Evolutionary conservation across 2,797 vertebrate genomes (phyloP), one percentile per base, ranked within the genome.

Genomic region (Catharus ustulatus): DNA sequence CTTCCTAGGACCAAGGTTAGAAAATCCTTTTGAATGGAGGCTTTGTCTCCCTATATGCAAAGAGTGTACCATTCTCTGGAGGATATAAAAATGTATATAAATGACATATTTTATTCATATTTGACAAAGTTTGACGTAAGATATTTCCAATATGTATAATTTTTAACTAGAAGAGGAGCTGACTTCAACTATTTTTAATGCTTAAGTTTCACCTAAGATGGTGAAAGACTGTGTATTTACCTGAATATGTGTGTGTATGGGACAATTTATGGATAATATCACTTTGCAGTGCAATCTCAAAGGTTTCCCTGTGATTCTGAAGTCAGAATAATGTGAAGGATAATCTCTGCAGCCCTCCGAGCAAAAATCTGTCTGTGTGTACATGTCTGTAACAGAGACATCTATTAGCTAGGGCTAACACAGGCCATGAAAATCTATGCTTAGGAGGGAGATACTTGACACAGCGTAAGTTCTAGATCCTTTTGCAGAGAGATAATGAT

Each of bases 331-430:
- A 43, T 48, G 30, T 26, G 61, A 84, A 51, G 23, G 71, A 46
- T 36, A 64, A 48, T 68, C 17, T 74, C 66, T 61, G 19, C 27
- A 40, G 24, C 71, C 52, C 79, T 74, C 57, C 57, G 40, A 82
- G 16, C 0, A 1, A 89, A 90, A 62, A 87, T 52, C 15, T 58
- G 19, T 43, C 29, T 36, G 4, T 0, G 1, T 40, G 9, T n/a
- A 20, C 5, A 2, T 38, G n/a, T 11, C 38, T 89, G 5, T 48
- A 78, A 66, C 20, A 66, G 79, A 76, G 42, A 66, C 12, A 34
- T 19, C 78, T 27, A 59, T 67, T 68, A 76, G 26, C 26, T 63
- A 73, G 10, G 55, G 21, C 24, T 51, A 62, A 79, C n/a, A 66
- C n/a, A 78, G 68, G 3, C 36, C 26, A 32, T 55, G 51, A 68